Base-by-base conservation (phyloP, 1,140 invertebrate genomes). In the Calosoma granatense region DNA sequence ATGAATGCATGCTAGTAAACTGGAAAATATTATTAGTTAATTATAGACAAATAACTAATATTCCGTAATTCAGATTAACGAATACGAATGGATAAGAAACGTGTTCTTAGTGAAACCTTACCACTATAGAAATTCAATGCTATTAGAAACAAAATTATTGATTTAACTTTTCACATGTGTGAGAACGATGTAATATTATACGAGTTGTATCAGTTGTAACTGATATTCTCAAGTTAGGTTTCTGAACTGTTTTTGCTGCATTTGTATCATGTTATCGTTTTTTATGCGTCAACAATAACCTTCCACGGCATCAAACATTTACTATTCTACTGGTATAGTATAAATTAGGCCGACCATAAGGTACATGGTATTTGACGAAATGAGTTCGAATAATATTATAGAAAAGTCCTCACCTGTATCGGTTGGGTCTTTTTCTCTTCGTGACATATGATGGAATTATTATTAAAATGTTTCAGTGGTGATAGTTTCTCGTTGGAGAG, bases 401-500 rank as follows among this genome's bases (percentile, higher is more conserved):
- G n/a, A n/a, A n/a, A n/a, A n/a, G n/a, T n/a, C n/a, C 41, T 47
- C 41, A 47, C 41, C 41, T 47, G 41, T 36, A n/a, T 36, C 6
- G 26, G 26, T 36, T 6, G 6, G n/a, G n/a, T 47, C 3, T 47
- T 9, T 47, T 47, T 47, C 6, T 6, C 6, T 17, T 9, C 41
- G 17, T 47, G 9, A 47, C 4, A 47, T 12, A 47, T 17, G 4
- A 47, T 11, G 17, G 41, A 47, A 47, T 47, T 47, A 47, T 47
- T 47, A 47, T 47, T 47, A 17, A 11, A 11, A 47, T 11, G 15
- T 12, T 47, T 47, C 9, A 11, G 6, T 4, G 41, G 41, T 47
- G 41, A 47, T 4, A 47, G 9, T 47, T 47, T 47, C 41, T 47
- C 41, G 17, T 47, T 47, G 3, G 41, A 9, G 3, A 47, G 17